A percentile compares a stretch with the other conserved stretches of the same genome.
Conservation (phyloP, 1,140 invertebrate species). For the Drosophila neocordata region DNA sequence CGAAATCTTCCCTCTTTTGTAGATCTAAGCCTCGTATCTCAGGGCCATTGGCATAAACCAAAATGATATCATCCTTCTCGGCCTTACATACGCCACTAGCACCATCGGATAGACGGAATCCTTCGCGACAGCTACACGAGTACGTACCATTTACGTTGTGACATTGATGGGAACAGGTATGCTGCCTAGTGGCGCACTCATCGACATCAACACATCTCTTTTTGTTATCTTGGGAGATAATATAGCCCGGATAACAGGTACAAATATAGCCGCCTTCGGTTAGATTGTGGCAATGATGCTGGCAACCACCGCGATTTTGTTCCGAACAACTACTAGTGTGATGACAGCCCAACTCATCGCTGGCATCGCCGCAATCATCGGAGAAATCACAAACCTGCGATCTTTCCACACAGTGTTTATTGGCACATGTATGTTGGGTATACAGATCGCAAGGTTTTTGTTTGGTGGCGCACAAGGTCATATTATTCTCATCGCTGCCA, state of each 20-base stretch:
- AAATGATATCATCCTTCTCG: constrained; percentile 85
- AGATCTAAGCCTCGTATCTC: constrained; percentile 92
- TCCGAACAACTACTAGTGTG: constrained; percentile 89
- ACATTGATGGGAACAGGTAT: constrained; percentile 96
- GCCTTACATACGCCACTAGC: constrained; percentile 92
- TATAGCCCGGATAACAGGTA: constrained; percentile 93
- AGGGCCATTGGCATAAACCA: constrained; percentile 91
- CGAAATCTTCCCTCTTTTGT: constrained; percentile 87
- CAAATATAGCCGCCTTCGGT: constrained; percentile 94
- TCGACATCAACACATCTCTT: constrained; percentile 94
- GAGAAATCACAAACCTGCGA: constrained; percentile 90
- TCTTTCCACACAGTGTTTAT: constrained; percentile 93
- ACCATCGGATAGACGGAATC: constrained; percentile 90
- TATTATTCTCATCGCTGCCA: constrained; percentile 96
- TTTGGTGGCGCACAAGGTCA: constrained; percentile 91
- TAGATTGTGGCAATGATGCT: constrained; percentile 95
- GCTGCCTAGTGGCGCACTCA: constrained; percentile 92
- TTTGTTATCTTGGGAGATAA: constrained; percentile 88
- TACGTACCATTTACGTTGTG: constrained; percentile 96
- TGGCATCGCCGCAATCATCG: constrained; percentile 87
- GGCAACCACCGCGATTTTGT: constrained; percentile 92
- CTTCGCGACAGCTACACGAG: constrained; percentile 92
- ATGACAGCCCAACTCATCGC: constrained; percentile 96
- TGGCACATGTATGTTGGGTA: constrained; percentile 94
- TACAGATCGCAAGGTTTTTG: constrained; percentile 89